Conservation (phyloP, 2,888 invertebrate species). For the Chrysodeixis includens region DNA sequence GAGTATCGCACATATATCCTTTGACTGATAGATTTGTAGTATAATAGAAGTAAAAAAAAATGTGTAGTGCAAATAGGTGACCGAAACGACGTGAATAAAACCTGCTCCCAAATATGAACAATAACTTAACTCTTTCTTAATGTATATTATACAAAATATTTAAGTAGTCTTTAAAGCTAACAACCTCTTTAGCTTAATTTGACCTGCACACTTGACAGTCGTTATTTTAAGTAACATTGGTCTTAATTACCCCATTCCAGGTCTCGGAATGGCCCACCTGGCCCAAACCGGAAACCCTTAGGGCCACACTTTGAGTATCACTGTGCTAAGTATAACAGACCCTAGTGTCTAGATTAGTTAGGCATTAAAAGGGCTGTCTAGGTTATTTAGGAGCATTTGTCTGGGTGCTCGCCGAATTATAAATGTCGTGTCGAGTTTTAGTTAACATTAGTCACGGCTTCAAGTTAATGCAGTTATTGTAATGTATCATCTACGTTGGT, state of each 20-base stretch:
- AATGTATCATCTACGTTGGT: slow-evolving; percentile 3
- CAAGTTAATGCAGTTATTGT: not conserved
- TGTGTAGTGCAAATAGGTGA: no score
- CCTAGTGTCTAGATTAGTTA: slow-evolving; percentile 44
- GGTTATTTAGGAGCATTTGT: slow-evolving; percentile 13
- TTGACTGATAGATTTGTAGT: no score
- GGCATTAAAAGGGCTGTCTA: slow-evolving; percentile 26
- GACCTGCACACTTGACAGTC: slow-evolving; percentile 19
- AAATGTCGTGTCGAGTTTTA: slow-evolving; percentile 29
- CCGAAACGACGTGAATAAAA: no score
- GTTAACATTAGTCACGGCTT: slow-evolving; percentile 32
- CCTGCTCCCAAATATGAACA: no score
- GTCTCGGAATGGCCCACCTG: slow-evolving; percentile 22
- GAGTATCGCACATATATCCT: no score
- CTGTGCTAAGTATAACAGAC: slow-evolving; percentile 22
- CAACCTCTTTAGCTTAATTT: not conserved
- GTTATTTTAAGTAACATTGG: slow-evolving; percentile 32
- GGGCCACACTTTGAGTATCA: slow-evolving; percentile 33
- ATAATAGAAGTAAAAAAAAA: no score
- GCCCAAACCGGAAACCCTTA: slow-evolving; percentile 22
- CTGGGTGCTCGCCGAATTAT: slow-evolving; percentile 24
- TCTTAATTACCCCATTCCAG: slow-evolving; percentile 43
- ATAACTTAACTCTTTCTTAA: not conserved
- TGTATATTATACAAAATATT: not conserved
- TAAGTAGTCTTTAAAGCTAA: not conserved